Evolutionary conservation across 1,140 invertebrate genomes (phyloP), one percentile per base, ranked within the genome.

Genomic region (Polypedilum vanderplanki): DNA sequence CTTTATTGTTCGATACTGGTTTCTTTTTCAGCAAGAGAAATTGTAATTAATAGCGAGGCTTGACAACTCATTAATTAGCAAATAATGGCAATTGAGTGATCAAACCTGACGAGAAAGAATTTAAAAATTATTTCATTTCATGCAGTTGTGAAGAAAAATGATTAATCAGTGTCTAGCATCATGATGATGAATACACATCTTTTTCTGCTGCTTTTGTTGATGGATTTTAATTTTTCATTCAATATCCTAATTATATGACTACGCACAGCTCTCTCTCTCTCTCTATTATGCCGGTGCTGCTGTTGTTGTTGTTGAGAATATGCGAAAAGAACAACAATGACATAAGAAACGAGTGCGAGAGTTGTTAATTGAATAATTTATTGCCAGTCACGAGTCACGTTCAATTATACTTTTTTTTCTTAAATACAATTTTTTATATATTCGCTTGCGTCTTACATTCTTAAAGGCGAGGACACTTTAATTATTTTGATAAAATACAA

Each of bases 341-440:
- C 24, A 67, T n/a, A 46, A 46, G n/a, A 57, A 57, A 57, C 46
- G 46, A 57, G 46, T 57, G 46, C 46, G 46, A 70, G 65, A 70
- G 65, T 22, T 70, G 65, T 70, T 70, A 70, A 70, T 70, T 70
- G 65, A 18, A 70, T 70, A 70, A 70, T 70, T 70, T 70, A 70
- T 70, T 70, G 65, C 20, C 65, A 70, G 65, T 70, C 65, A 70
- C 65, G 65, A 70, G 65, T 70, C 65, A 70, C 65, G 65, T 70
- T 70, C 65, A 70, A 70, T 70, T 70, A 70, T 18, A 70, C 20
- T 22, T 70, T 70, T 20, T 17, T 57, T 17, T 15, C 46, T 57
- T 57, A 57, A 12, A 57, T 17, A 57, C 10, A 12, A 57, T 57
- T 17, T 17, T 33, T 33, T 33, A 33, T 33, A 33, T 33, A 33